Conservation (phyloP, 2,113 vertebrate species). For the Pollachius pollachius region DNA sequence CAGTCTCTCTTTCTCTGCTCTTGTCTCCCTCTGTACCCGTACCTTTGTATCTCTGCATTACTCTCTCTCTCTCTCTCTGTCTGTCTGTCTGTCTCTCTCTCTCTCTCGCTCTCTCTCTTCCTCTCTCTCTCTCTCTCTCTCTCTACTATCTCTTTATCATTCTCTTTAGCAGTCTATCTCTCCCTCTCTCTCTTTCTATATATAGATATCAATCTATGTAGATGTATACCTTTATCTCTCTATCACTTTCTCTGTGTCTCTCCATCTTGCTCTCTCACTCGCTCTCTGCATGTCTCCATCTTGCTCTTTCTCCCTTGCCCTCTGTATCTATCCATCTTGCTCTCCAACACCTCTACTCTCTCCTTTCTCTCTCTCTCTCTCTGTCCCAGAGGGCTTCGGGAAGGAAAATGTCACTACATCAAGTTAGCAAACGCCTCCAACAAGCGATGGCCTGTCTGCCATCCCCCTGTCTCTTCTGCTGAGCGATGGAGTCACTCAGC, state of each 20-base stretch:
- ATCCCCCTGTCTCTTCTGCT: constrained; percentile 43
- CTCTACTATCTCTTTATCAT: no score
- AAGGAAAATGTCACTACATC: constrained; percentile 69
- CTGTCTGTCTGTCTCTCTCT: no score
- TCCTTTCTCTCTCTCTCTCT: constrained; percentile 34
- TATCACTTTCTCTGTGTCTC: not conserved
- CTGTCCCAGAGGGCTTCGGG: constrained; percentile 40
- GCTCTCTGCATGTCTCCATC: constrained; percentile 1
- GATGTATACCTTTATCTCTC: not conserved
- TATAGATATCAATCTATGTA: not conserved
- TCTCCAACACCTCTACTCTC: not conserved
- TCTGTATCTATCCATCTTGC: not conserved
- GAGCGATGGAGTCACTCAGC: constrained; percentile 49
- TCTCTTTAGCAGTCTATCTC: no score
- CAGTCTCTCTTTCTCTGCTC: no score
- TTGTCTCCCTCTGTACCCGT: no score
- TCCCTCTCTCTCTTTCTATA: not conserved
- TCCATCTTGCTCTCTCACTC: constrained; percentile 25
- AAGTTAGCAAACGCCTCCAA: constrained; percentile 63
- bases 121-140: no score
- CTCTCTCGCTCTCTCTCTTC: not conserved
- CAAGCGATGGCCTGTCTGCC: constrained; percentile 48
- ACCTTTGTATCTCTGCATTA: no score
- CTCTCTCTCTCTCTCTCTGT: no score
- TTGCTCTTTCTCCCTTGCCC: not conserved